Conservation (phyloP, 2,113 vertebrate genomes). For the Laterallus jamaicensis region DNA sequence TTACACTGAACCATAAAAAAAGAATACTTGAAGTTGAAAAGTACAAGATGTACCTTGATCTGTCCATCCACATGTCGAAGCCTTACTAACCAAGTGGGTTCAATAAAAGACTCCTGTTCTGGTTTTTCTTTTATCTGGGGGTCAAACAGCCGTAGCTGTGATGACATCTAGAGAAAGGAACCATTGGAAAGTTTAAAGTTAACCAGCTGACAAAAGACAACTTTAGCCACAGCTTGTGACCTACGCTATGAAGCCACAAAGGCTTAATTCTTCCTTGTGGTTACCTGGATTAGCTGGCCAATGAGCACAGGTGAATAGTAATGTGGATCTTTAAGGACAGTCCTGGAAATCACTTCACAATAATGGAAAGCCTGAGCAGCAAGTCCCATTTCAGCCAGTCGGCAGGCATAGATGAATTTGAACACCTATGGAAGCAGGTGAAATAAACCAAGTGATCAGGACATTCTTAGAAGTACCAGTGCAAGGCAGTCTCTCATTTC, state of each 20-base stretch:
- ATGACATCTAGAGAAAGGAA: conserved; percentile 80
- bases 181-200: background rate
- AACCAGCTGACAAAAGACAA: background rate
- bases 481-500: background rate
- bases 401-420: conserved; percentile 95
- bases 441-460: background rate
- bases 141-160: conserved; percentile 90
- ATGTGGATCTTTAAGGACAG: conserved; percentile 80
- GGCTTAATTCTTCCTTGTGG: accelerated
- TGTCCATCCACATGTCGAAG: conserved; percentile 84
- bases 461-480: background rate
- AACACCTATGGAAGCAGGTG: conserved; percentile 81
- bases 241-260: background rate
- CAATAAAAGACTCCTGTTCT: conserved; percentile 89
- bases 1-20: background rate
- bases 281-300: conserved; percentile 89
- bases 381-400: conserved; percentile 91
- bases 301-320: conserved; percentile 87
- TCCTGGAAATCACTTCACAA: conserved; percentile 93
- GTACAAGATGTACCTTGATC: conserved; percentile 79
- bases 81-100: conserved; percentile 86
- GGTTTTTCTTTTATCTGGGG: conserved; percentile 94
- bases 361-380: conserved; percentile 96
- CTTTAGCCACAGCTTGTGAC: background rate
- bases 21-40: background rate